Evolutionary conservation across 2,888 invertebrate genomes (phyloP), one percentile per base, ranked within the genome.

Genomic region (Ferdinandea cuprea): DNA sequence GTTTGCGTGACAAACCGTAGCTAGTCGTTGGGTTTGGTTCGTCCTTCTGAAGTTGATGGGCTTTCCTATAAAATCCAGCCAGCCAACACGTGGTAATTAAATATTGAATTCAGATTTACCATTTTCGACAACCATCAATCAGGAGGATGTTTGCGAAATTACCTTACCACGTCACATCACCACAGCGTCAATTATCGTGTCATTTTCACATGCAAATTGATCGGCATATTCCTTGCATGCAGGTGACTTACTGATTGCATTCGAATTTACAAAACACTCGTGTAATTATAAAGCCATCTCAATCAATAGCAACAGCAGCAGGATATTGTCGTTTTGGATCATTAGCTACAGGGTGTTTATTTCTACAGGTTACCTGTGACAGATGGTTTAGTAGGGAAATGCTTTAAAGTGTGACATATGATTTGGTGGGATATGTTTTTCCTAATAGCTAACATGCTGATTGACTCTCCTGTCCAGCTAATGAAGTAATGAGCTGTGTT

Each of bases 201-300:
- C 81, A 83, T 72, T 68, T 83, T 37, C 72, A 77, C 46, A 66
- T 77, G 81, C 44, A 83, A 76, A 72, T 77, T 72, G 81, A 83
- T 68, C 66, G n/a, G n/a, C n/a, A n/a, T 65, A 77, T 83, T 83
- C 42, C 66, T 61, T 42, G 77, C 81, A 77, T 42, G 77, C 81
- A 77, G 81, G 81, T 83, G 77, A 83, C 81, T 83, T 83, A 71
- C 76, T 72, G 77, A 83, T 72, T 83, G 81, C 77, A 61, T 83
- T 77, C 63, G 17, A 71, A 76, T 76, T 65, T 17, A n/a, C 66
- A 59, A 71, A 71, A 77, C 71, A 81, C 13, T 13, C 13, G 8
- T 77, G 77, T 77, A 81, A 81, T 81, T 81, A 81, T 81, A 81
- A 81, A 77, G 59, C 77, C 77, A 81, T 81, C 81, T 63, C 59